These are phyloP conservation scores for Miltochrista miniata DNA, from an alignment of 2,888 invertebrate genomes.

Conservation along the genomic window DNA sequence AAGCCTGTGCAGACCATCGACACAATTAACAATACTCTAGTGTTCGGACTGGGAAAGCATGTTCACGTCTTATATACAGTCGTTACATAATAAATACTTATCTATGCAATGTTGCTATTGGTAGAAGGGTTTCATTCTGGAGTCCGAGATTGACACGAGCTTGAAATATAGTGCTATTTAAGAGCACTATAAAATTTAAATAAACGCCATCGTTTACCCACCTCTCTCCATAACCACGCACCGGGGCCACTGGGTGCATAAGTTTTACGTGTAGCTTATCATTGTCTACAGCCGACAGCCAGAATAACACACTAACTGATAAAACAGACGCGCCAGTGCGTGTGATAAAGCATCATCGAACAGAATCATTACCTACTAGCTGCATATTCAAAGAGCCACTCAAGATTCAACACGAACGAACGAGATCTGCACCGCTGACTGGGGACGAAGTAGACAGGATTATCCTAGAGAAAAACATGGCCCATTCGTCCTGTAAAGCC, in stretches of 20 bases:
- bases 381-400: slow-evolving; percentile 65
- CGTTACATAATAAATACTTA: background rate
- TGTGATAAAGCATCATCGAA: slow-evolving; percentile 69
- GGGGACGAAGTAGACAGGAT: slow-evolving; percentile 75
- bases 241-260: slow-evolving; percentile 71
- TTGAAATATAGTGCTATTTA: no score
- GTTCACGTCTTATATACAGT: no score
- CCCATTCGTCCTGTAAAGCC: slow-evolving; percentile 64
- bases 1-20: background rate
- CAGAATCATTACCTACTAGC: slow-evolving; percentile 71
- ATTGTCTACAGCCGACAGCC: slow-evolving; percentile 76
- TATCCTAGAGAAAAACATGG: slow-evolving; percentile 57
- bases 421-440: slow-evolving; percentile 87
- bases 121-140: no score
- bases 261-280: slow-evolving; percentile 77
- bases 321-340: slow-evolving; percentile 52
- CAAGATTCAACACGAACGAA: slow-evolving; percentile 85
- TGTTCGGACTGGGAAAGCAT: no score
- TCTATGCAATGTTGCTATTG: background rate
- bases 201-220: slow-evolving; percentile 38
- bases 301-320: slow-evolving; percentile 78
- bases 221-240: slow-evolving; percentile 51
- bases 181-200: slow-evolving; percentile 7
- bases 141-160: no score
- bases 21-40: no score